Evolutionary conservation across 2,888 invertebrate genomes (phyloP), one percentile per base, ranked within the genome.

Genomic region (Flexamia atlantica): DNA sequence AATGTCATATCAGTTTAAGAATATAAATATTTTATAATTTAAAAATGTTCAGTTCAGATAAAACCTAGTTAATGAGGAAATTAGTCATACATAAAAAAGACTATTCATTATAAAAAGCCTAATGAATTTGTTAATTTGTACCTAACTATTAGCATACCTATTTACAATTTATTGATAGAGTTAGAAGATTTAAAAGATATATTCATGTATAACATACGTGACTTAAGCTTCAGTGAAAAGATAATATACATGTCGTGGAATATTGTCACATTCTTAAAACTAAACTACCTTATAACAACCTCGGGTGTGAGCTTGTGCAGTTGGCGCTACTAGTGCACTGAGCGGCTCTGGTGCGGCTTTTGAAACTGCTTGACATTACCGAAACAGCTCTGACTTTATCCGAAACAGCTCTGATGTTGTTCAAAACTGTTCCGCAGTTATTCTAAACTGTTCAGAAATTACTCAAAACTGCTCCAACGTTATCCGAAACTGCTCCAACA

Each of bases 221-320:
- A 76, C 76, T 9, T 76, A 76, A 76, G 76, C 76, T 76, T 76
- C 36, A 9, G 76, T 76, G 76, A 76, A 76, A 76, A 76, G 76
- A 70, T n/a, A n/a, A n/a, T 82, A 82, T 82, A 72, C 70, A 82
- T 82, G 81, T 60, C 72, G 28, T 72, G 60, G n/a, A 50, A 82
- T 82, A 82, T 82, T 82, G 82, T 82, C 82, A 82, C 46, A 72
- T 82, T 82, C 32, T 72, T 70, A 70, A 72, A 82, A 46, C 30
- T 30, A 68, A 30, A 36, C 72, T 50, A 50, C 70, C 50, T 68
- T 70, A 82, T 70, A 82, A 82, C 82, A 82, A 82, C 82, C 82
- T 82, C 82, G 12, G 30, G 46, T 32, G 82, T 82, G 82, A 82
- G 82, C 82, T 81, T 28, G 82, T 36, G 32, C 70, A 50, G 82